A percentile compares a stretch with the other conserved stretches of the same genome.
Conservation (phyloP, 2,113 vertebrate genomes). For the Chionomys nivalis region DNA sequence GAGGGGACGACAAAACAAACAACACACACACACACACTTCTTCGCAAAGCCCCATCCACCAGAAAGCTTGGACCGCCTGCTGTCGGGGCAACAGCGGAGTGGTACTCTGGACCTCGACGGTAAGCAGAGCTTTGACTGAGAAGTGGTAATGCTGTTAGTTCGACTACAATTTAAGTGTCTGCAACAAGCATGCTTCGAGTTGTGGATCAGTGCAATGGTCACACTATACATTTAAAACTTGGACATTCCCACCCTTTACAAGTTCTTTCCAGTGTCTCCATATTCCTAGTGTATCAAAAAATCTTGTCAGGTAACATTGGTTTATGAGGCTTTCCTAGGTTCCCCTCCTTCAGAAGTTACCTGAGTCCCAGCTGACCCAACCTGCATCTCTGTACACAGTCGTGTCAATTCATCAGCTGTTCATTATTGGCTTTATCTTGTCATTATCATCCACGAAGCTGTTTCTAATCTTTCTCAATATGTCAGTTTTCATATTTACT, state of each 20-base stretch:
- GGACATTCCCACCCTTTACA: background rate
- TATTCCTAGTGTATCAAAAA: background rate
- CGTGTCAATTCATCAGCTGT: background rate
- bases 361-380: fast-evolving
- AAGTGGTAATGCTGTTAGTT: background rate
- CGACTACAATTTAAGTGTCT: slow-evolving; percentile 20
- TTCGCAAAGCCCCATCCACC: slow-evolving; percentile 60
- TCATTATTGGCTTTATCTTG: background rate
- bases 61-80: background rate
- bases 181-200: slow-evolving; percentile 20
- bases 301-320: background rate
- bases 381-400: background rate
- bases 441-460: background rate
- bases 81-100: background rate
- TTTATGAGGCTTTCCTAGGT: background rate
- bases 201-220: background rate
- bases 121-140: background rate
- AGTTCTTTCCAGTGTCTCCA: background rate
- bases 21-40: background rate
- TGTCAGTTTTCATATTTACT: slow-evolving; percentile 4
- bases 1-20: background rate
- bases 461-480: slow-evolving; percentile 6
- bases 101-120: background rate
- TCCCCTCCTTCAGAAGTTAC: background rate
- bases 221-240: slow-evolving; percentile 14